Evolutionary conservation across 1,140 invertebrate species (phyloP).

Genomic region (Magallana gigas): DNA sequence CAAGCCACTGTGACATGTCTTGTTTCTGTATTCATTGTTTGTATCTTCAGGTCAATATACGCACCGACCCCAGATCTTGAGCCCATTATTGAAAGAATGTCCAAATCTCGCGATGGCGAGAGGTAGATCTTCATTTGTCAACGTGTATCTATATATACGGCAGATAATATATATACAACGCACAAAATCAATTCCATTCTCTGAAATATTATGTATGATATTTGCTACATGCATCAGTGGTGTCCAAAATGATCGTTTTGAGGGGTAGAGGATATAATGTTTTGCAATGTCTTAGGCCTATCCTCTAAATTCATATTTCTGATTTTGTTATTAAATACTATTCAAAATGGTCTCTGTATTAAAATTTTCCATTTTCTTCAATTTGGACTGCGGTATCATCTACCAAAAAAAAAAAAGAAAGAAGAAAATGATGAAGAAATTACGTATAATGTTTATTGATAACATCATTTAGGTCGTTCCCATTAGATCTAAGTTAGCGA

Average conservation of each 20-base stretch:
- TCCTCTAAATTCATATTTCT: too few species aligned
- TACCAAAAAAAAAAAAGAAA: too few species aligned
- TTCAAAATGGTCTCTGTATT: too few species aligned
- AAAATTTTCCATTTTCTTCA: too few species aligned
- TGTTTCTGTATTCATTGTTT: background rate
- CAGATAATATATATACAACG: background rate
- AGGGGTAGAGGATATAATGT: background rate
- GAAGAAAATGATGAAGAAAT: too few species aligned
- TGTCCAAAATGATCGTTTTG: background rate
- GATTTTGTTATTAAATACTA: too few species aligned
- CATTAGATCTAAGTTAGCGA: too few species aligned
- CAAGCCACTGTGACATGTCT: too few species aligned
- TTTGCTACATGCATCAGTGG: background rate
- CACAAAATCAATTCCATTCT: conserved; percentile 34
- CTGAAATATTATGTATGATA: background rate
- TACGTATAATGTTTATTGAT: too few species aligned
- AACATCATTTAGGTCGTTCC: too few species aligned
- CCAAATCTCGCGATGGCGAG: conserved; percentile 9
- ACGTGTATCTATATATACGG: background rate
- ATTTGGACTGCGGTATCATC: too few species aligned
- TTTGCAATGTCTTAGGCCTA: too few species aligned
- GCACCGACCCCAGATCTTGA: conserved; percentile 38
- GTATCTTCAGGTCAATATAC: conserved; percentile 37
- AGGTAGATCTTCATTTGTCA: conserved; percentile 12
- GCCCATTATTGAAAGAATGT: conserved; percentile 39